Conservation (phyloP, 2,888 invertebrate species). For the Coecobrya sp. region DNA sequence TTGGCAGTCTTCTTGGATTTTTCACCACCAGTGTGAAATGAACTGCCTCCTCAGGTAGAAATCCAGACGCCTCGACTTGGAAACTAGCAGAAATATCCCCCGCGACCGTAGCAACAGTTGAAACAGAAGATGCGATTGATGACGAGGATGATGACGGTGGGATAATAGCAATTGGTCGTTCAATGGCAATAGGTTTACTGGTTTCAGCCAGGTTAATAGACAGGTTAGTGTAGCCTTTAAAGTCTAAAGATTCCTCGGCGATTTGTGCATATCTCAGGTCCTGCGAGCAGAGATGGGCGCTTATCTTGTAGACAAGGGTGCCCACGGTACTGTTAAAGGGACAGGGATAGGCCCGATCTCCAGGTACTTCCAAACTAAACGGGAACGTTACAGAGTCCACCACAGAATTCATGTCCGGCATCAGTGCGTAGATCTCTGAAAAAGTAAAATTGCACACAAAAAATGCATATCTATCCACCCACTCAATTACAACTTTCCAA, state of each 20-base stretch:
- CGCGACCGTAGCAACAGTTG: not conserved
- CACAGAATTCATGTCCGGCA: slow-evolving; percentile 69
- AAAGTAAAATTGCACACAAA: not conserved
- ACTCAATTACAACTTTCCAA: not conserved
- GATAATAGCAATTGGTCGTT: slow-evolving; percentile 14
- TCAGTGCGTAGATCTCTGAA: slow-evolving; percentile 71
- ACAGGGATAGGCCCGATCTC: slow-evolving; percentile 52
- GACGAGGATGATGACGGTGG: not conserved
- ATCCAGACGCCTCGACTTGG: slow-evolving; percentile 65
- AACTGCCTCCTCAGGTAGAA: slow-evolving; percentile 68
- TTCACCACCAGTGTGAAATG: slow-evolving; percentile 59
- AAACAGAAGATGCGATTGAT: not conserved
- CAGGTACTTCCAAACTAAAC: slow-evolving; percentile 74
- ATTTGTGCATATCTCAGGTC: slow-evolving; percentile 71
- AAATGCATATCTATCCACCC: not conserved
- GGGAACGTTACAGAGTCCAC: slow-evolving; percentile 71
- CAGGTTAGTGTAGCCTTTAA: slow-evolving; percentile 68
- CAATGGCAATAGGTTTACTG: slow-evolving; percentile 36
- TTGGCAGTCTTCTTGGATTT: slow-evolving; percentile 53
- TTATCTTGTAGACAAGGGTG: slow-evolving; percentile 66
- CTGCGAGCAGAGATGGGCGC: slow-evolving; percentile 71
- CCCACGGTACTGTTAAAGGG: slow-evolving; percentile 74
- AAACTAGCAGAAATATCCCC: slow-evolving; percentile 44
- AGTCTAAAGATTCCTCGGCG: slow-evolving; percentile 70
- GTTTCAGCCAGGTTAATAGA: slow-evolving; percentile 20